Evolutionary conservation across 2,888 invertebrate species (phyloP), one percentile per base, ranked within the genome.

Genomic region (Drosophila pseudotalamancana): DNA sequence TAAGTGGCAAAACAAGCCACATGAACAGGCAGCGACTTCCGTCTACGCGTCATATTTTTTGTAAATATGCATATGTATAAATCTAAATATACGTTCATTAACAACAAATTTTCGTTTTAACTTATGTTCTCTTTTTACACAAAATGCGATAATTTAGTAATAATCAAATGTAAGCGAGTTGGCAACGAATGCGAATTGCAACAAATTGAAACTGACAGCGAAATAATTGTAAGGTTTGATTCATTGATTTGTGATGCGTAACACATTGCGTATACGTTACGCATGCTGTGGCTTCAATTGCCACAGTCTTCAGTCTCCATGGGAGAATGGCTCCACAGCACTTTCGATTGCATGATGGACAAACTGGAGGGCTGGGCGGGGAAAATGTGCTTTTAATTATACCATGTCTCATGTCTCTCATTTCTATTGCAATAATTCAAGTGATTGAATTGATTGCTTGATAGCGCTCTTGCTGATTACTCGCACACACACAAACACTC

Each of bases 211-310:
- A 45, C n/a, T 18, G 18, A 11, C 25, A 25, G n/a, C 23, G 14
- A 50, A 18, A 32, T 35, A 19, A n/a, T n/a, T 31, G 16, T 12
- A 14, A 8, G 14, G 40, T 43, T 48, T 51, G 23, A 62, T 46
- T 50, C 43, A 48, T 50, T 45, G 11, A 31, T 23, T 21, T 49
- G 27, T 32, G 29, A 25, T n/a, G 37, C 32, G 60, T 42, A 60
- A 65, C 39, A 55, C 70, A 31, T 56, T 71, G 72, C 72, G 60
- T 69, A 72, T 74, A 51, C 64, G 51, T 55, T 42, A 74, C 37
- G 64, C 55, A 57, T 43, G 23, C 46, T 56, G 34, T 16, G 34
- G 27, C 39, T 48, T 35, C 39, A 46, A 32, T 43, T 12, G 34
- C 51, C 21, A 23, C 37, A 35, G 48, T 56, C 62, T 12, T 23